Percentiles rank a stretch among this genome's conserved stretches.
Conservation (phyloP, 2,888 invertebrate species). For the Chouioia cunea region DNA sequence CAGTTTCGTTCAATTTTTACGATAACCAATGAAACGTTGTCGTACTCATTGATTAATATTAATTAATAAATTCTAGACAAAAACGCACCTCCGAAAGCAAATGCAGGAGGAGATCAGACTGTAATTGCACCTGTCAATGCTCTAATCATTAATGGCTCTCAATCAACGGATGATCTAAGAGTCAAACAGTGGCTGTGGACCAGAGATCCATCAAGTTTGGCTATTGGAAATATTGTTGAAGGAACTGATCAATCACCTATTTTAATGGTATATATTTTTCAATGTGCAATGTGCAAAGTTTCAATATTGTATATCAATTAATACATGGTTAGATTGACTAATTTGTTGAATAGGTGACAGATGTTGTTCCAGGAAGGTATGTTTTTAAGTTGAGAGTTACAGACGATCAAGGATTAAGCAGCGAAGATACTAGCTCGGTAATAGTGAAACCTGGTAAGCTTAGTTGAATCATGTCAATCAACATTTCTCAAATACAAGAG, state of each 20-base stretch:
- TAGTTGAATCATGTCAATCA: constrained; percentile 4
- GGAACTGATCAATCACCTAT: constrained; percentile 82
- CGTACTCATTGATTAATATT: background rate
- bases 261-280: constrained; percentile 72
- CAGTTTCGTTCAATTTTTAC: background rate
- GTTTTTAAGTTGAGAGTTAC: constrained; percentile 90
- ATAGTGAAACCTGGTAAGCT: constrained; percentile 78
- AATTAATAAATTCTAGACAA: constrained; percentile 74
- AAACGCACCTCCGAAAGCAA: constrained; percentile 89
- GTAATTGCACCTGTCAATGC: constrained; percentile 82
- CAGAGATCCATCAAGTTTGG: constrained; percentile 81
- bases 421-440: constrained; percentile 86
- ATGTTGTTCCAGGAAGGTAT: constrained; percentile 88
- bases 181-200: constrained; percentile 89
- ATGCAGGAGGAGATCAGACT: constrained; percentile 88
- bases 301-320: background rate
- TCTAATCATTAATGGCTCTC: constrained; percentile 85
- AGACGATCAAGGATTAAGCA: constrained; percentile 89
- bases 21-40: background rate
- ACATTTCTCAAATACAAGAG: background rate
- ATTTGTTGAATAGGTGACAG: constrained; percentile 74
- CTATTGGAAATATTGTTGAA: constrained; percentile 85
- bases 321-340: too few relatives aligned
- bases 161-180: constrained; percentile 88
- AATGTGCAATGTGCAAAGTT: constrained; percentile 1